Base-by-base conservation (phyloP, 35 echinoderm and acorn worm genomes). In the Amphiura filiformis region DNA sequence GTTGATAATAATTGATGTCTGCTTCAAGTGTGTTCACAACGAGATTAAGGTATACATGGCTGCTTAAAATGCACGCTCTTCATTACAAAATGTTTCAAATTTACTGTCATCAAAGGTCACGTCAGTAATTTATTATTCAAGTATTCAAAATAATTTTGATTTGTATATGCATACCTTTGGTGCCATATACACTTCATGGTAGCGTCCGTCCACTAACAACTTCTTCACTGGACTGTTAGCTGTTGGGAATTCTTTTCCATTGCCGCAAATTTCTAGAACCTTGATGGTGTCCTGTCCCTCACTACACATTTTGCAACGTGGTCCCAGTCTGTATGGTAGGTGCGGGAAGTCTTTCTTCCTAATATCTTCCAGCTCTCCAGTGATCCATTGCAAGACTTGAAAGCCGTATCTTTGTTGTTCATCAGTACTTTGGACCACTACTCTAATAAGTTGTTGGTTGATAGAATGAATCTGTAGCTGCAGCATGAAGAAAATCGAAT, bases 281-380 rank as follows among this genome's bases (percentile, higher is more conserved):
- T n/a, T n/a, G n/a, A n/a, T n/a, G n/a, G n/a, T n/a, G n/a, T n/a
- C n/a, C n/a, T n/a, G n/a, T n/a, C n/a, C 79, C 1, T 1, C 14
- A 39, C 79, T 81, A 37, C 79, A 81, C 12, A 37, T 39, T 23
- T 30, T 36, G 79, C 79, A 81, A 26, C n/a, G 22, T 17, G 79
- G 79, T 30, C 84, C 84, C 70, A 52, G 76, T 31, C 32, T 86
- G 84, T 86, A 86, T 38, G 52, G 35, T 35, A 86, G 84, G 32
- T 86, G 38, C 31, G 52, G 56, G 36, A 86, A 86, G 76, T 86
- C 84, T 34, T 34, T 57, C 18, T 37, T 76, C 14, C 84, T 52
- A n/a, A n/a, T n/a, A n/a, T n/a, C n/a, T n/a, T n/a, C n/a, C n/a
- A n/a, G n/a, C n/a, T n/a, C n/a, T n/a, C n/a, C n/a, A n/a, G n/a